phyloP scores from a whole-genome alignment of 2,888 invertebrate species.

The Anagyrus pseudococci region DNA sequence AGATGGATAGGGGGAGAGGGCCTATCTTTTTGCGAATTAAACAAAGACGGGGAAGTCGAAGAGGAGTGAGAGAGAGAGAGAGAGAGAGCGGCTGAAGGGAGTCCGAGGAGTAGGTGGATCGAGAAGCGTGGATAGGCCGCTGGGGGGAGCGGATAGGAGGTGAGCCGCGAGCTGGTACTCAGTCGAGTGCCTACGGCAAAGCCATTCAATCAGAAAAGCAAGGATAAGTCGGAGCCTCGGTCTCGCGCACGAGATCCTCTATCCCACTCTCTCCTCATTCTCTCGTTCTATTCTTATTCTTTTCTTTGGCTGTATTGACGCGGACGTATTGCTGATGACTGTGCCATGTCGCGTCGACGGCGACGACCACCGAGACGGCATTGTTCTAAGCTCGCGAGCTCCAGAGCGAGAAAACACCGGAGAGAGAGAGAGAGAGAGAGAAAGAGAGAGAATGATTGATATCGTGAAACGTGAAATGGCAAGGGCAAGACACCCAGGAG shows the following conservation, averaged over 20 bases:
- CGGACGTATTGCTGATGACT: constrained; percentile 27
- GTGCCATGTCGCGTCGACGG: constrained; percentile 9
- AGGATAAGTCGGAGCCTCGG: constrained; percentile 51
- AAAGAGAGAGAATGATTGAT: constrained; percentile 39
- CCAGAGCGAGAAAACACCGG: no score
- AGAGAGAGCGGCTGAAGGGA: constrained; percentile 19
- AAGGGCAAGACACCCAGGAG: constrained; percentile 17
- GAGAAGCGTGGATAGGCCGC: constrained; percentile 15
- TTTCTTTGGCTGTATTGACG: constrained; percentile 39
- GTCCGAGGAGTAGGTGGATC: constrained; percentile 13
- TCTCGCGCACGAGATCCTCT: constrained; percentile 1
- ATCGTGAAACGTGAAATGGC: constrained; percentile 31
- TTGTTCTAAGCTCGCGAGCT: constrained; percentile 27
- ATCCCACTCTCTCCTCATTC: no score
- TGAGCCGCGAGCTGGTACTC: constrained; percentile 38
- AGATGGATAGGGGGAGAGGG: constrained; percentile 38
- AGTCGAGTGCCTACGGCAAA: constrained; percentile 53
- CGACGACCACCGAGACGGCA: no score
- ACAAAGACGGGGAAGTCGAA: constrained; percentile 42
- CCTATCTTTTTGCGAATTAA: constrained; percentile 43
- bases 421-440: no score
- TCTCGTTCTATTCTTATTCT: constrained; percentile 32
- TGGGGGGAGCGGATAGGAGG: no score
- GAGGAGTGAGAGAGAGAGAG: constrained; percentile 25
- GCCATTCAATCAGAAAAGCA: constrained; percentile 60